Evolutionary conservation across 2,113 vertebrate genomes (phyloP), one percentile per base, ranked within the genome.

Genomic region (Notothenia coriiceps): DNA sequence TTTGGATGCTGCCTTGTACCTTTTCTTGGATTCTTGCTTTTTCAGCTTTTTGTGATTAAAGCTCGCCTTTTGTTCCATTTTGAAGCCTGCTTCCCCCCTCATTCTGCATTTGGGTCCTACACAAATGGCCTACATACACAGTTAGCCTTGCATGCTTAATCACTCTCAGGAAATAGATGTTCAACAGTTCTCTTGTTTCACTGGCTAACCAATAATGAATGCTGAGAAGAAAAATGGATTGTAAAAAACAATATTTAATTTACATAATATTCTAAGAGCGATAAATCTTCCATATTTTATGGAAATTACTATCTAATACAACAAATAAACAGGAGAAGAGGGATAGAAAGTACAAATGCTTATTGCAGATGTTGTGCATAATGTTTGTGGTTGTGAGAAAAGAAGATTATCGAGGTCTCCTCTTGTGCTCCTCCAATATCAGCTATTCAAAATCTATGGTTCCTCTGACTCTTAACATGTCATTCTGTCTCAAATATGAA

Each of bases 81-180:
- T 22, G 22, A 22, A 22, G 1, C 22, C 22, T 22, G 22, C 22
- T 22, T 22, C 22, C 22, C 22, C 22, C 22, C 22, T 22, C 22
- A 22, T 22, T 22, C 1, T 22, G 22, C 22, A 22, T 22, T 22
- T 22, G 22, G 22, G 22, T 22, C 22, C 22, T 22, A 22, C 22
- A 22, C 62, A 79, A 54, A 46, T 82, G 87, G 70, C 84, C 80
- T 81, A 82, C 64, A 89, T 85, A 73, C 29, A 49, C 64, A 54
- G 49, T 68, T 68, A 55, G 57, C 68, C 64, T 77, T 15, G 20
- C 63, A 71, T 77, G 9, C 56, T 62, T 80, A 74, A 87, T 86
- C 60, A 74, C 56, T 54, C 20, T 63, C 57, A 68, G 57, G 2
- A 77, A 60, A 77, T 78, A 17, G 72, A 69, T 83, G 72, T 74